Evolutionary conservation across 1,140 invertebrate genomes (phyloP).

Genomic region (Drosophila virilis): DNA sequence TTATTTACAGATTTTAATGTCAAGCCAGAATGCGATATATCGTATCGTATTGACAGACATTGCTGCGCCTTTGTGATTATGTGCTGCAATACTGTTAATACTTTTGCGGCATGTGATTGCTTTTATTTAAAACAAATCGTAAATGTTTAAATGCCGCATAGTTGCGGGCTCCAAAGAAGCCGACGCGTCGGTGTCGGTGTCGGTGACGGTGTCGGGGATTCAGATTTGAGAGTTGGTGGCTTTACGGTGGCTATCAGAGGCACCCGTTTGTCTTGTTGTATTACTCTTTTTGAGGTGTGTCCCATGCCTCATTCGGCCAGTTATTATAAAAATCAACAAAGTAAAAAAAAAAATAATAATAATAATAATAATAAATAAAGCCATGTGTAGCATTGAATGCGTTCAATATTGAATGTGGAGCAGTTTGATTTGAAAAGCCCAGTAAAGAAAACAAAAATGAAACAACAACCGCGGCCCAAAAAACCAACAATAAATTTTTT

Average conservation of each 20-base stretch:
- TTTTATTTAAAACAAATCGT: slow-evolving; percentile 81
- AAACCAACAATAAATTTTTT: slow-evolving; percentile 66
- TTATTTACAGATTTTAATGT: slow-evolving; percentile 81
- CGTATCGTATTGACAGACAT: slow-evolving; percentile 18
- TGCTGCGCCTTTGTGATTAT: slow-evolving; percentile 70
- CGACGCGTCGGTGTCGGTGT: slow-evolving; percentile 38
- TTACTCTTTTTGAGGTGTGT: slow-evolving; percentile 67
- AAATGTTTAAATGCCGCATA: slow-evolving; percentile 79
- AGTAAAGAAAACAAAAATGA: slow-evolving; percentile 77
- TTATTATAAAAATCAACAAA: slow-evolving; percentile 78
- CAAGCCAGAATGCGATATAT: slow-evolving; percentile 68
- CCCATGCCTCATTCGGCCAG: slow-evolving; percentile 50
- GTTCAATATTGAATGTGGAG: slow-evolving; percentile 81
- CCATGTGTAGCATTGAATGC: slow-evolving; percentile 60
- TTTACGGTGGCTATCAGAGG: slow-evolving; percentile 74
- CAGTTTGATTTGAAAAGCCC: slow-evolving; percentile 77
- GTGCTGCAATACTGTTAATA: slow-evolving; percentile 59
- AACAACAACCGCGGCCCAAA: slow-evolving; percentile 62
- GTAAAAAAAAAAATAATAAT: slow-evolving; percentile 38
- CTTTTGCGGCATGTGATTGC: slow-evolving; percentile 64
- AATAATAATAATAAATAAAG: slow-evolving; percentile 30
- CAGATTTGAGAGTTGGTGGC: slow-evolving; percentile 30
- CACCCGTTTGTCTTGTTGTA: slow-evolving; percentile 50
- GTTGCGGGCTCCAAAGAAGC: slow-evolving; percentile 56
- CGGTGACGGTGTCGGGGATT: slow-evolving; percentile 4